These are phyloP conservation scores for Procavia capensis DNA, from an alignment of 2,113 vertebrate genomes.

Conservation along the genomic window DNA sequence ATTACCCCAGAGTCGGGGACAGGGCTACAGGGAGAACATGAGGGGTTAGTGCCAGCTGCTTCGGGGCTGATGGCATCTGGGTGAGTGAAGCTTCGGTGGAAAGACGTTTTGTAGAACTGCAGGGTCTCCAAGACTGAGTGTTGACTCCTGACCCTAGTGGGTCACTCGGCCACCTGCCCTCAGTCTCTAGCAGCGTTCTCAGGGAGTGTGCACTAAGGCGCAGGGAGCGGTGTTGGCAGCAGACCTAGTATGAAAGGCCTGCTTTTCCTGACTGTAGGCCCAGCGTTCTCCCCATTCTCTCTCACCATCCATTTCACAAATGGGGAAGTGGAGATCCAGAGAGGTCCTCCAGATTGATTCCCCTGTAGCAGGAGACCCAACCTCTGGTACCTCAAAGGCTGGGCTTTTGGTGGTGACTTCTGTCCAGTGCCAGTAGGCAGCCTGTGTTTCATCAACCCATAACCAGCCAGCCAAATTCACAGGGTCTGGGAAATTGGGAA, in stretches of 20 bases:
- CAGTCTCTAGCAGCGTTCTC: neutral
- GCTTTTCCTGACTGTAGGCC: neutral
- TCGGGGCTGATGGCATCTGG: neutral
- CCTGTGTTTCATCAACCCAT: neutral
- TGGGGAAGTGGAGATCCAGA: neutral
- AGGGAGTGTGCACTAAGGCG: neutral
- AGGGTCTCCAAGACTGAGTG: neutral
- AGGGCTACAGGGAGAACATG: neutral
- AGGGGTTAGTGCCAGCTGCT: neutral
- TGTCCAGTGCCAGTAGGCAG: neutral
- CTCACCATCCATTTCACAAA: neutral
- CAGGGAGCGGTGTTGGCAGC: neutral
- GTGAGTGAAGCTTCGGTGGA: neutral
- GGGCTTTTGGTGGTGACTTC: neutral
- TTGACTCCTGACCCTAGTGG: neutral
- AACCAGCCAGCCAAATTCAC: neutral
- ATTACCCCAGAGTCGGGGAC: neutral
- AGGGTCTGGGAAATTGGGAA: neutral
- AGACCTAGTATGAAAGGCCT: neutral
- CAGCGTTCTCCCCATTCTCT: neutral
- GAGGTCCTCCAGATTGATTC: neutral
- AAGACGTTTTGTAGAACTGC: neutral
- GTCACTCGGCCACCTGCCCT: neutral
- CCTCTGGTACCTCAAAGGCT: neutral
- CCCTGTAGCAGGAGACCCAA: neutral